Conservation (phyloP, 2,113 vertebrate species). For the Mirounga angustirostris region DNA sequence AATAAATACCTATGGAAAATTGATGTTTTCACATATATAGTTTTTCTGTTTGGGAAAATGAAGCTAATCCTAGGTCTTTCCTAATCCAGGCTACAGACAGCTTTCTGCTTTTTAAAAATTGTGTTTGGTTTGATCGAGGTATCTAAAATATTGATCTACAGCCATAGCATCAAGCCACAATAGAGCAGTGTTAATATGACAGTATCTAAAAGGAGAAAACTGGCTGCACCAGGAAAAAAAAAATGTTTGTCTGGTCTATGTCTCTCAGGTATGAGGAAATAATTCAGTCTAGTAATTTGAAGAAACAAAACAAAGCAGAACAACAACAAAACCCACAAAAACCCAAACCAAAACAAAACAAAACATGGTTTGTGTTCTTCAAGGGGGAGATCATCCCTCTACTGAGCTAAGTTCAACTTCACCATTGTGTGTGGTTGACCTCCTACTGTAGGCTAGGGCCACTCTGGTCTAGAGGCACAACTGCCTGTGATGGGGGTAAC, state of each 20-base stretch:
- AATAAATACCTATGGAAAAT: background rate
- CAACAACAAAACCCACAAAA: background rate
- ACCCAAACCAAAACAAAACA: background rate
- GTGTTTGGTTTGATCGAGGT: background rate
- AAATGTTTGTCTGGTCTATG: background rate
- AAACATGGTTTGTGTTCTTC: background rate
- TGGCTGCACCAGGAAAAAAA: background rate
- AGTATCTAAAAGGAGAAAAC: background rate
- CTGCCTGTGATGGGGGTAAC: too few species aligned
- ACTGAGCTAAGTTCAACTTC: background rate
- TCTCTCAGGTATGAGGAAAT: background rate
- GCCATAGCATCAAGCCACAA: background rate
- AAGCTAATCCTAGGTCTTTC: background rate
- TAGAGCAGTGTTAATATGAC: background rate
- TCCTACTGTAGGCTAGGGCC: background rate
- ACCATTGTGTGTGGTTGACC: background rate
- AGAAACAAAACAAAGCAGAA: background rate
- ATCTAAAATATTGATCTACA: background rate
- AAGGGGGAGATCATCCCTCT: background rate
- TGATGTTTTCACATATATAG: background rate
- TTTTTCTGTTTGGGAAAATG: background rate
- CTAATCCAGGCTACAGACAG: background rate
- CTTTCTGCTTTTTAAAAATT: conserved; percentile 22
- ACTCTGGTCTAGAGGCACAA: background rate
- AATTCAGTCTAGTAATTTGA: background rate